Conservation (phyloP, 1,140 invertebrate species). For the Mylabris phalerata region DNA sequence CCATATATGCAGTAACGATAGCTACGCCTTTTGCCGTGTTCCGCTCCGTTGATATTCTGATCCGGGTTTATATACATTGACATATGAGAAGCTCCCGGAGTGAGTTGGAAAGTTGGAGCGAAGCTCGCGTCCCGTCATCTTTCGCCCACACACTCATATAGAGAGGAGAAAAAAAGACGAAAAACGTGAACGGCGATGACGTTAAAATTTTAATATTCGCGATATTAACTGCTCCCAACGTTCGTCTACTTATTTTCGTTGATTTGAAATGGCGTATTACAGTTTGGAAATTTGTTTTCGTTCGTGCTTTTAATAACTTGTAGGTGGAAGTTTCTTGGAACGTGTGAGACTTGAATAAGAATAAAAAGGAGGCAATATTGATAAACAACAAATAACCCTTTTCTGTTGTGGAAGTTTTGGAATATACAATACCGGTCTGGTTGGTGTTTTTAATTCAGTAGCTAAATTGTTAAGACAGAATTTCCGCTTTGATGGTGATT, state of each 20-base stretch:
- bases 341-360: no score
- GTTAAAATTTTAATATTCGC: slow-evolving; percentile 33
- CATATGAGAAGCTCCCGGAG: slow-evolving; percentile 30
- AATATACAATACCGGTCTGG: background rate
- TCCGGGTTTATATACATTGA: slow-evolving; percentile 23
- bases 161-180: background rate
- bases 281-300: no score
- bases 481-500: slow-evolving; percentile 28
- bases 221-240: slow-evolving; percentile 18
- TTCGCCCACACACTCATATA: background rate
- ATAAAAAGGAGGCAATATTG: no score
- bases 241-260: no score
- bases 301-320: no score
- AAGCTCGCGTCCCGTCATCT: slow-evolving; percentile 8
- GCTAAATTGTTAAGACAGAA: slow-evolving; percentile 29
- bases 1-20: background rate
- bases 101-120: slow-evolving; percentile 14
- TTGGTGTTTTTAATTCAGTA: slow-evolving; percentile 29
- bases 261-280: no score
- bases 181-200: slow-evolving; percentile 3
- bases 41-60: slow-evolving; percentile 21
- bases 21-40: slow-evolving; percentile 16
- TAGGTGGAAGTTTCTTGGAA: no score
- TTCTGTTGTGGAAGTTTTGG: no score
- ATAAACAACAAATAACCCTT: no score